A percentile compares a stretch with the other conserved stretches of the same genome.
Conservation (phyloP, 2,888 invertebrate genomes). For the Coenonympha glycerion region DNA sequence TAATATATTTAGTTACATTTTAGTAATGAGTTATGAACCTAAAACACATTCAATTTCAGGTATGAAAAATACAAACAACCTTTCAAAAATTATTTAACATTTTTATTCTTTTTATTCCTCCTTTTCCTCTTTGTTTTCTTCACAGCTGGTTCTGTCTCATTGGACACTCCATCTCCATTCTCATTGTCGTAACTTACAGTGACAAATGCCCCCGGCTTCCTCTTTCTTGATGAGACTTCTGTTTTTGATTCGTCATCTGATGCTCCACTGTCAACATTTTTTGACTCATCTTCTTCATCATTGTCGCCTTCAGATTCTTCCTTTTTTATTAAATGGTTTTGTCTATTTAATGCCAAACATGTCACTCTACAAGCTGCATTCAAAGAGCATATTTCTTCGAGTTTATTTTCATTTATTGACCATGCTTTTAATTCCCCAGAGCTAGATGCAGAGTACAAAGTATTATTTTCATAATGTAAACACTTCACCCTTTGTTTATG, state of each 20-base stretch:
- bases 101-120: constrained; percentile 53
- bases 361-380: constrained; percentile 84
- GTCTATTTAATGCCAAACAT: constrained; percentile 78
- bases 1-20: no score
- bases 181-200: constrained; percentile 56
- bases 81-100: no score
- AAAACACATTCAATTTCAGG: no score
- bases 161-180: constrained; percentile 31
- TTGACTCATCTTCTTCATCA: constrained; percentile 32
- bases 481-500: constrained; percentile 83
- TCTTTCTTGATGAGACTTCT: constrained; percentile 35
- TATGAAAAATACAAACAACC: no score
- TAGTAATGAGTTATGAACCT: no score
- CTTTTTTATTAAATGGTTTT: constrained; percentile 57
- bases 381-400: constrained; percentile 75
- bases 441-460: constrained; percentile 84
- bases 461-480: constrained; percentile 72
- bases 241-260: constrained; percentile 36
- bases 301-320: constrained; percentile 44
- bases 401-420: constrained; percentile 55
- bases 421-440: constrained; percentile 87
- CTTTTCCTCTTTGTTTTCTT: constrained; percentile 60
- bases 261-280: constrained; percentile 37
- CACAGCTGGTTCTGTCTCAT: constrained; percentile 35
- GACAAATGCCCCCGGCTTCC: constrained; percentile 62